Percentiles rank a stretch among this genome's conserved stretches.
These are phyloP conservation scores for Pristis pectinata DNA, from an alignment of 2,797 vertebrate genomes.

Conservation along the genomic window DNA sequence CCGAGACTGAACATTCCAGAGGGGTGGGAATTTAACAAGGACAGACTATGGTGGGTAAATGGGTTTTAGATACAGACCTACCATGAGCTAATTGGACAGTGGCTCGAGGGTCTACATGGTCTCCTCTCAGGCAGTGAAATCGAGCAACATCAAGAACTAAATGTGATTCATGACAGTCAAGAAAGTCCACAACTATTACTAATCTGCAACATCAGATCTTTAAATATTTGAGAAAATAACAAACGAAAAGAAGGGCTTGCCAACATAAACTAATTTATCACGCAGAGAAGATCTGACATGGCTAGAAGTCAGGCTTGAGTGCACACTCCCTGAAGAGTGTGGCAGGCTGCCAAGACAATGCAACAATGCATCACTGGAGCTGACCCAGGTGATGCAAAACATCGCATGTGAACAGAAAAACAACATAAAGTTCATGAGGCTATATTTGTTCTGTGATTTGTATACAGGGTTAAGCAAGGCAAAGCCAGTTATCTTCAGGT, in stretches of 20 bases:
- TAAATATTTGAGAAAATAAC: conserved; percentile 39
- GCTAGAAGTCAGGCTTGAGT: neutral
- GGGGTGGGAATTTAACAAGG: no score
- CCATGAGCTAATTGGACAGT: neutral
- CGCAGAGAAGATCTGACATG: neutral
- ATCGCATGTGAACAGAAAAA: conserved; percentile 33
- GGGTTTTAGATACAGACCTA: neutral
- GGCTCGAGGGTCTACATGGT: neutral
- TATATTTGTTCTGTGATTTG: neutral
- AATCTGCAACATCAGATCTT: conserved; percentile 27
- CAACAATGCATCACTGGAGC: conserved; percentile 35
- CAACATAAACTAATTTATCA: neutral
- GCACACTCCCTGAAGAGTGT: conserved; percentile 25
- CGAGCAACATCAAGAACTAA: neutral
- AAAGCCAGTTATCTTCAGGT: neutral
- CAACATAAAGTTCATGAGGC: conserved; percentile 17
- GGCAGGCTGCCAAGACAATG: conserved; percentile 37
- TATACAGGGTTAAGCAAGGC: neutral
- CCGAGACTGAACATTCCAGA: no score
- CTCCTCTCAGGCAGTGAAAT: neutral
- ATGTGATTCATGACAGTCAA: conserved; percentile 30
- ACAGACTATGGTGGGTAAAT: neutral
- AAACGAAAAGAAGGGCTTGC: conserved; percentile 6
- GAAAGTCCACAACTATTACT: conserved; percentile 35
- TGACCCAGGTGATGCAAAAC: conserved; percentile 30